Evolutionary conservation across 2,888 invertebrate genomes (phyloP), one percentile per base, ranked within the genome.

Genomic region (Parnassius smintheus): DNA sequence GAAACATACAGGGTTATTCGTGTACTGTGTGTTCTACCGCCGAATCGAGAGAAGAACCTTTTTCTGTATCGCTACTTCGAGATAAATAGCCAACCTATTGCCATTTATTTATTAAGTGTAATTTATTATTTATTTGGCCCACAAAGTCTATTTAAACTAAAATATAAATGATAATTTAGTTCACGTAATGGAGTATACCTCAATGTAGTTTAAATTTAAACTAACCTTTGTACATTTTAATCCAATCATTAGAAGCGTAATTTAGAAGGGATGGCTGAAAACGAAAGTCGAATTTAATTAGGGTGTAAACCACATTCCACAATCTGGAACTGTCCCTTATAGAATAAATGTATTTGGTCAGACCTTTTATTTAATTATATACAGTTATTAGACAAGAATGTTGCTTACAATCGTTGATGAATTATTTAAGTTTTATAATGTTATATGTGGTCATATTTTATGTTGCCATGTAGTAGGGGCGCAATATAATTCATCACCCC

Each of bases 221-320:
- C 54, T 45, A 54, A 55, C 50, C 62, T 62, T 62, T 62, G 58
- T 62, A 58, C 54, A 50, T 58, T 62, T 62, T 58, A 62, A 58
- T 62, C 62, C 54, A 51, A 62, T 58, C 58, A 58, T 62, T 62
- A 62, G 58, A 62, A 42, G 50, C 49, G 58, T 62, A 62, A 62
- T 62, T 62, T 58, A 58, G 58, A 62, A 58, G 50, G 62, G 62
- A 58, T 58, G 62, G 54, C 50, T 58, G 62, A 54, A 49, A 50
- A 54, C 58, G 58, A 58, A 53, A 62, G 58, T 58, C 53, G 22
- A 22, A 58, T 62, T 58, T 62, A 62, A 62, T 62, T 62, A 62
- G 58, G 57, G 62, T 48, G 58, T 42, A 57, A 54, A 58, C 58
- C 62, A 54, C 62, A 62, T 46, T 49, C 42, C 54, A 25, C 13